Percentiles rank a stretch among this genome's conserved stretches.
These are phyloP conservation scores for Tipula unca DNA, from an alignment of 2,888 invertebrate species.

Conservation along the genomic window DNA sequence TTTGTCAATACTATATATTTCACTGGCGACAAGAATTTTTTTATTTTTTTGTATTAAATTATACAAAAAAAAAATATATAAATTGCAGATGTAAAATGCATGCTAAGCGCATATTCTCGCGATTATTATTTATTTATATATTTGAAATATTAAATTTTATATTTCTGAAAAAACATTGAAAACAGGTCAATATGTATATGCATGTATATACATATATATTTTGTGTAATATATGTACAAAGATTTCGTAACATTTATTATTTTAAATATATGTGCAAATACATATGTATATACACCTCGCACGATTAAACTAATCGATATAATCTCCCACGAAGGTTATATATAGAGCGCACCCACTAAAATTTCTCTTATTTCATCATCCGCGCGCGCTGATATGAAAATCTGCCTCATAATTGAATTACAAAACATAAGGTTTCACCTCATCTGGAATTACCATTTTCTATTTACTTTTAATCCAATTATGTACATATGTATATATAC, in stretches of 20 bases:
- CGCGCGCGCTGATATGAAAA: background rate
- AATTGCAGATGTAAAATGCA: constrained; percentile 19
- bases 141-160: constrained; percentile 1
- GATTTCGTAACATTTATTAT: background rate
- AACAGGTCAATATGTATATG: constrained; percentile 16
- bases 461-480: background rate
- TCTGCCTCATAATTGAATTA: background rate
- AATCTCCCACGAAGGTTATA: background rate
- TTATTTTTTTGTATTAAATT: background rate
- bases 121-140: constrained; percentile 15
- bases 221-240: background rate
- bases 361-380: background rate
- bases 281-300: background rate
- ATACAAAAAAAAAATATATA: background rate
- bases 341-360: background rate
- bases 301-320: background rate
- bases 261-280: background rate
- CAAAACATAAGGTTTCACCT: background rate
- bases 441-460: background rate
- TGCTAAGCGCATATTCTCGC: constrained; percentile 19
- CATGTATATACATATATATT: background rate
- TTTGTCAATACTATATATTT: background rate
- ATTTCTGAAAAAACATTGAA: background rate
- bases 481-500: background rate
- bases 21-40: constrained; percentile 15